Conservation (phyloP, 2,113 vertebrate genomes). For the Stigmatopora argus region DNA sequence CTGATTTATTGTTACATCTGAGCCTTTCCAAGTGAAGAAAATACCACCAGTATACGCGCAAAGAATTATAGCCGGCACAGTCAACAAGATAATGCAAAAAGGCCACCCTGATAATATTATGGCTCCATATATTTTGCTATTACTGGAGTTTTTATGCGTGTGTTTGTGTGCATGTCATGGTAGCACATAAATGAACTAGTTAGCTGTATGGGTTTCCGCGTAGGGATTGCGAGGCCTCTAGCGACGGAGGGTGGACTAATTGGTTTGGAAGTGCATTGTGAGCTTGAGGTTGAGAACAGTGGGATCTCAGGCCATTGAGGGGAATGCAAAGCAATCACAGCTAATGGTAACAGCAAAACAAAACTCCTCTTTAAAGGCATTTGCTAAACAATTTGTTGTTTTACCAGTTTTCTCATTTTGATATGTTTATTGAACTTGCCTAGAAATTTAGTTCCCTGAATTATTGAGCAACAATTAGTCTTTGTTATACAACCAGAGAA, state of each 20-base stretch:
- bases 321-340: slow-evolving; percentile 42
- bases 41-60: slow-evolving; percentile 32
- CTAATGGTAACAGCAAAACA: slow-evolving; percentile 37
- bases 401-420: not conserved
- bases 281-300: slow-evolving; percentile 34
- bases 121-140: slow-evolving; percentile 27
- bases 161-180: slow-evolving; percentile 15
- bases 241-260: slow-evolving; percentile 44
- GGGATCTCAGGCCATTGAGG: slow-evolving; percentile 42
- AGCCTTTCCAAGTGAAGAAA: slow-evolving; percentile 31
- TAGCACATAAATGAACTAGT: slow-evolving; percentile 12
- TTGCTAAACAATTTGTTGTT: not conserved
- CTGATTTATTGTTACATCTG: slow-evolving; percentile 42
- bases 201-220: slow-evolving; percentile 1
- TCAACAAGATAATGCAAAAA: slow-evolving; percentile 51
- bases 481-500: too few species aligned
- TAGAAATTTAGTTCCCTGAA: not conserved
- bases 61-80: slow-evolving; percentile 43
- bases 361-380: slow-evolving; percentile 6
- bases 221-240: slow-evolving; percentile 16
- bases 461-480: not conserved
- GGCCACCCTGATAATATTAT: slow-evolving; percentile 44
- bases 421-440: not conserved
- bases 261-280: slow-evolving; percentile 51
- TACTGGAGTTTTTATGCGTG: slow-evolving; percentile 13